Base-by-base conservation (phyloP, 2,888 invertebrate species). In the Pyralis farinalis region DNA sequence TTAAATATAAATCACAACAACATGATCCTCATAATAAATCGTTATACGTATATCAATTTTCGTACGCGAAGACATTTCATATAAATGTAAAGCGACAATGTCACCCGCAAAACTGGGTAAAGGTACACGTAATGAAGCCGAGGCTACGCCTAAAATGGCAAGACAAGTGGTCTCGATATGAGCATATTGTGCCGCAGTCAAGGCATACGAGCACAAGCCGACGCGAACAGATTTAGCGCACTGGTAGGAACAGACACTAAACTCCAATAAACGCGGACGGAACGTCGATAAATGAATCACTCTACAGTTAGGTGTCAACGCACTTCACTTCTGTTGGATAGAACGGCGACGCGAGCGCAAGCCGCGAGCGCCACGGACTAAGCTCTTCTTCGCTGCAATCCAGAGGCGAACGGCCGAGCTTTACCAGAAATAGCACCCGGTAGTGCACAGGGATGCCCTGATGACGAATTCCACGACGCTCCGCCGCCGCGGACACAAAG, bases 21-120 rank as follows among this genome's bases (percentile, higher is more conserved):
- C 90, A 62, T 91, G 90, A 64, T 92, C 90, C 60, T 92, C 91
- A 73, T 92, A 92, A 75, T 91, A 92, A 56, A 94, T 91, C 8
- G 93, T 94, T 56, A 93, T 92, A 55, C 93, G 88, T 70, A 93
- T 92, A 67, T 93, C 90, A 48, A 91, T 84, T 76, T 91, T 93
- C 45, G 88, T 86, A 49, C 90, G 90, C 55, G 92, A 92, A 53
- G 93, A 93, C 93, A 94, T 94, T 71, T 60, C n/a, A 25, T 25
- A 25, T 4, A 58, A 59, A 58, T 50, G 45, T 52, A 54, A 57
- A 53, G 46, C 60, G 60, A 60, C 60, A 70, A 72, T 72, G 75
- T 78, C 75, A 78, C 63, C 57, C 55, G 69, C 58, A 56, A 76
- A 85, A 83, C 76, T 84, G 71, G 82, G 85, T 80, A 79, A 80